Evolutionary conservation across 2,113 vertebrate species (phyloP).

Genomic region (Leiothrix lutea): DNA sequence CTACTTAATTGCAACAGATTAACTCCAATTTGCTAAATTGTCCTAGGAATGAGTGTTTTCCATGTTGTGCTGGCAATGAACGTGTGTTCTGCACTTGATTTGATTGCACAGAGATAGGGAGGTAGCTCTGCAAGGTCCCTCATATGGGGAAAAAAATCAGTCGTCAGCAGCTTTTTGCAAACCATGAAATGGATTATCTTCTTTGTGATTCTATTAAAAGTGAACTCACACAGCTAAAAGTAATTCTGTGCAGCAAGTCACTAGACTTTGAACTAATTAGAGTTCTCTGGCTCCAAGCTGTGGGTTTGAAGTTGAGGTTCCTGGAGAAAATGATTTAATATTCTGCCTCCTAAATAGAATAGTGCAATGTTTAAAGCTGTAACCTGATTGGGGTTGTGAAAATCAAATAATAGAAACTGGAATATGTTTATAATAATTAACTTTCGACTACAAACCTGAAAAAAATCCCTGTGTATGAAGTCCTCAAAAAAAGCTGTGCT

Average conservation of each 20-base stretch:
- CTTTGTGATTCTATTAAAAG: conserved; percentile 7
- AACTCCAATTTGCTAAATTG: not conserved
- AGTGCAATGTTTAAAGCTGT: not conserved
- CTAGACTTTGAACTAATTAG: conserved; percentile 38
- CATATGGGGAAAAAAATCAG: not conserved
- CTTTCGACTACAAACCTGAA: not conserved
- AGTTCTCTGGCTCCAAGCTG: conserved; percentile 5
- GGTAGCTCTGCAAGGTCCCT: not conserved
- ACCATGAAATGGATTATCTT: not conserved
- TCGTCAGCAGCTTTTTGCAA: conserved; percentile 5
- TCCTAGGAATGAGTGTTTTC: not conserved
- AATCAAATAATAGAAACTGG: not conserved
- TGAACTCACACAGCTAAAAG: conserved; percentile 5
- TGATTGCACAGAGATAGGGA: not conserved
- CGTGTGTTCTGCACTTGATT: not conserved
- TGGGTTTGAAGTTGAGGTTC: conserved; percentile 22
- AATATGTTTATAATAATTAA: not conserved
- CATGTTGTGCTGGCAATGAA: not conserved
- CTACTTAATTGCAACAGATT: not conserved
- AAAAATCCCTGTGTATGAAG: rapidly evolving
- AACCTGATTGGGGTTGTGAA: not conserved
- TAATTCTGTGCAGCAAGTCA: not conserved
- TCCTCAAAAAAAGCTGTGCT: not conserved
- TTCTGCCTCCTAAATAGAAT: not conserved
- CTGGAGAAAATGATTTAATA: not conserved